Conservation (phyloP, 2,113 vertebrate species). For the Bos indicus region DNA sequence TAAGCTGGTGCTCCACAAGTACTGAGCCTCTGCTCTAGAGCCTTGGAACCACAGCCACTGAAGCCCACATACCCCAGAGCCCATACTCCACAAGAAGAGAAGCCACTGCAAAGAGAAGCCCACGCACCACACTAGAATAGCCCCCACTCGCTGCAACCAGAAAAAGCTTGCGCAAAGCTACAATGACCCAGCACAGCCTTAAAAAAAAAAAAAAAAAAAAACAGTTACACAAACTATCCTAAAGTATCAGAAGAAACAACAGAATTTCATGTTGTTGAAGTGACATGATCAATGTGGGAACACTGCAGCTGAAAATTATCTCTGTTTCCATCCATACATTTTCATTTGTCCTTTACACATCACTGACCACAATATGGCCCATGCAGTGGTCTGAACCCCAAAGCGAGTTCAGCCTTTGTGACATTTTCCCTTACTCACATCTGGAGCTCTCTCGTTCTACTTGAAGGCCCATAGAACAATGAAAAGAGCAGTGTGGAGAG, state of each 20-base stretch:
- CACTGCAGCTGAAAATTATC: background rate
- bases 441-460: background rate
- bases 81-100: background rate
- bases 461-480: background rate
- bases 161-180: background rate
- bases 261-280: background rate
- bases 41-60: background rate
- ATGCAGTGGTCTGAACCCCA: background rate
- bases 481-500: background rate
- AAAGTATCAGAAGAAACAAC: background rate
- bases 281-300: background rate
- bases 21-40: background rate
- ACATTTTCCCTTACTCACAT: background rate
- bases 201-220: background rate
- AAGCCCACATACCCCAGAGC: background rate
- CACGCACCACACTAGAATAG: background rate
- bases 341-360: background rate
- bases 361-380: background rate
- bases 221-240: background rate
- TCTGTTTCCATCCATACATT: background rate
- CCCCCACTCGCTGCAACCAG: rapidly evolving
- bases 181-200: background rate
- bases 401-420: background rate
- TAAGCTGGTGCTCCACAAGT: background rate
- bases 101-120: background rate